Conservation (phyloP, 2,113 vertebrate genomes). For the Equus quagga region DNA sequence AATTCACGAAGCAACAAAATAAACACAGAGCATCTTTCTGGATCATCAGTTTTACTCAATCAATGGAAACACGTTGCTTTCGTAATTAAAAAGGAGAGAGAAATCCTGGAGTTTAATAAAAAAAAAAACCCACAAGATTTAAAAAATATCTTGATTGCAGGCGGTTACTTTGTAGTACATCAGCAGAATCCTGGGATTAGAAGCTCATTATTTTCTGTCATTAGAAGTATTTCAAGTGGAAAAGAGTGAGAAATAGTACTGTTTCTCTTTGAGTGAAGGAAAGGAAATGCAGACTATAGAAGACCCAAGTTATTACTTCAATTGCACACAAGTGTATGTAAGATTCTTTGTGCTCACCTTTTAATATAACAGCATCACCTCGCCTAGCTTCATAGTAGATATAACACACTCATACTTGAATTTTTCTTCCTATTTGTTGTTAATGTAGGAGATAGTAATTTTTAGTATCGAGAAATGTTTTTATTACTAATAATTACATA, state of each 20-base stretch:
- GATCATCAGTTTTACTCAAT: background rate
- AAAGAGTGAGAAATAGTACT: background rate
- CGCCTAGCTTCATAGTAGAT: background rate
- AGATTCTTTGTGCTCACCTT: background rate
- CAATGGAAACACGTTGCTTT: background rate
- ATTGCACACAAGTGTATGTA: background rate
- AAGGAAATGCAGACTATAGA: background rate
- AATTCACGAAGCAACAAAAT: background rate
- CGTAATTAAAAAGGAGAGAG: background rate
- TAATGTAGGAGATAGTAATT: background rate
- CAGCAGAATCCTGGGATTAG: background rate
- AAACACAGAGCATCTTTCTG: background rate
- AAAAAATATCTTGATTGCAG: background rate
- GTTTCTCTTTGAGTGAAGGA: background rate
- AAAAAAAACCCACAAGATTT: background rate
- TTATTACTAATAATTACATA: background rate
- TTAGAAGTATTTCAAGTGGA: background rate
- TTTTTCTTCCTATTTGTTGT: background rate
- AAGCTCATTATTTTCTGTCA: background rate
- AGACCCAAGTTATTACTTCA: background rate
- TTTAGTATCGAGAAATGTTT: background rate
- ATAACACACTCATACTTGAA: background rate
- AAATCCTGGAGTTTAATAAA: background rate
- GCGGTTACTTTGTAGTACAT: background rate
- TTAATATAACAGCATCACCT: background rate